These are phyloP conservation scores for Aleiodes sp. DNA, from an alignment of 1,140 invertebrate genomes.

Conservation along the genomic window DNA sequence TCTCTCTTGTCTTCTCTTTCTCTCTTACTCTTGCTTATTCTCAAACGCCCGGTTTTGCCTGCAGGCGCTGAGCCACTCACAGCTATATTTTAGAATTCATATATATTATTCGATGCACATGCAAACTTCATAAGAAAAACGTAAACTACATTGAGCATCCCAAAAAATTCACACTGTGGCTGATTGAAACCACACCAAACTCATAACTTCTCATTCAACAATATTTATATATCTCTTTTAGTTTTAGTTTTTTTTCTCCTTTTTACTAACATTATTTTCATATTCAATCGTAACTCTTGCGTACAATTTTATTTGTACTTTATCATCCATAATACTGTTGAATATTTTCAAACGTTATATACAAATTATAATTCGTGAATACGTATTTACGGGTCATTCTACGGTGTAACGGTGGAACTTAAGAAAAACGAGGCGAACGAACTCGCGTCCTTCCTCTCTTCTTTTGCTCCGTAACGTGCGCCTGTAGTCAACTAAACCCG, in stretches of 20 bases:
- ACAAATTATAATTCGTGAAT: constrained; percentile 8
- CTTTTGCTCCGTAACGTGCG: not conserved
- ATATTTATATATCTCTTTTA: not conserved
- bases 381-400: constrained; percentile 7
- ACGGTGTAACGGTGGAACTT: constrained; percentile 6
- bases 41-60: not conserved
- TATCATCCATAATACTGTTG: not conserved
- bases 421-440: constrained; percentile 34
- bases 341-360: not conserved
- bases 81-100: constrained; percentile 1
- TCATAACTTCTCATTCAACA: too few relatives aligned
- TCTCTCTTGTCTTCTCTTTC: constrained; percentile 41
- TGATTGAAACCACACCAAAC: not conserved
- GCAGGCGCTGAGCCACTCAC: not conserved
- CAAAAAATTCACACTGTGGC: not conserved
- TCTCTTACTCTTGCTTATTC: not conserved
- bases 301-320: not conserved
- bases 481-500: not conserved
- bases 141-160: not conserved
- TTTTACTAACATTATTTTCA: not conserved
- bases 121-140: constrained; percentile 1
- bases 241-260: not conserved
- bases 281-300: not conserved
- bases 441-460: constrained; percentile 30
- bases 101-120: not conserved